These are phyloP conservation scores for Polypterus bichir DNA, from an alignment of 2,113 vertebrate genomes.

Conservation along the genomic window DNA sequence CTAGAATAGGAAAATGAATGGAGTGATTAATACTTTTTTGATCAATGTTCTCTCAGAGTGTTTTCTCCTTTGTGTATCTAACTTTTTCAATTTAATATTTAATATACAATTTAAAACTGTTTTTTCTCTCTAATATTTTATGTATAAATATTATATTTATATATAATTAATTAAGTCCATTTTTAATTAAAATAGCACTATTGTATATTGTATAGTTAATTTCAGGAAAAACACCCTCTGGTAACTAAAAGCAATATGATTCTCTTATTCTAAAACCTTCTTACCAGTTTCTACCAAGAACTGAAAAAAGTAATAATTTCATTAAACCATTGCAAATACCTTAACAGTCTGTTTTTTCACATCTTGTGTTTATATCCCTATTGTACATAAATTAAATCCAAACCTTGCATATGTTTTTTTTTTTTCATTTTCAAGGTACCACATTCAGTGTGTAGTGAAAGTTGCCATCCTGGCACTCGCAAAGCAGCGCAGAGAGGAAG, in stretches of 20 bases:
- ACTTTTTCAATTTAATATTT: no score
- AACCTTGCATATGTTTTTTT: background rate
- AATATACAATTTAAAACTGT: no score
- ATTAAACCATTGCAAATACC: background rate
- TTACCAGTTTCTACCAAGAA: background rate
- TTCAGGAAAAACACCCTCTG: no score
- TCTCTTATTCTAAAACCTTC: background rate
- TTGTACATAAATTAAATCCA: background rate
- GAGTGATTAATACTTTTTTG: no score
- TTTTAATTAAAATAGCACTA: no score
- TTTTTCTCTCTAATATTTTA: no score
- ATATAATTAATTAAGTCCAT: no score
- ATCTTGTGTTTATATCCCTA: background rate
- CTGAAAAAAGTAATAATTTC: background rate
- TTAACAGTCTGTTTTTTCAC: background rate
- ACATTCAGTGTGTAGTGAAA: slow-evolving; percentile 12
- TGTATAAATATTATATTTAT: no score
- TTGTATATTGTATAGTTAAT: no score
- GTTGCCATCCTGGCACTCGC: slow-evolving; percentile 17
- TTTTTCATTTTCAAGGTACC: slow-evolving; percentile 11
- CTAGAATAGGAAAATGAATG: no score
- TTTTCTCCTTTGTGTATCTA: no score
- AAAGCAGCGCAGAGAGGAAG: slow-evolving; percentile 15
- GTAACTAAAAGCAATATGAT: background rate
- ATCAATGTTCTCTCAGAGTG: no score